Conservation (phyloP, 2,888 invertebrate genomes). For the Eristalis tenax region DNA sequence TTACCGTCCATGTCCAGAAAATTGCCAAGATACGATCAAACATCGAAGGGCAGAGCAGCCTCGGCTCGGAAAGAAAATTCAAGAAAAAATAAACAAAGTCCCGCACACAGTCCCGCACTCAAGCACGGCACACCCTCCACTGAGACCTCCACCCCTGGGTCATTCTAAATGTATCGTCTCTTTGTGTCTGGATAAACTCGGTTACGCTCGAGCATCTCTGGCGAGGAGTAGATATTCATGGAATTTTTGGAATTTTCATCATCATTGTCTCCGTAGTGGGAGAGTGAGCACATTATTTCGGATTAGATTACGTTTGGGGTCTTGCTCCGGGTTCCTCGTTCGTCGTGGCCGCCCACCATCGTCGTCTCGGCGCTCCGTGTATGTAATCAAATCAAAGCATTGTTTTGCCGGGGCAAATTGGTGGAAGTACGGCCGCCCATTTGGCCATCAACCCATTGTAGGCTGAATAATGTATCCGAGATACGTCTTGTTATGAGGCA, state of each 20-base stretch:
- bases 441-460: background rate
- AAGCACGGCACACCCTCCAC: background rate
- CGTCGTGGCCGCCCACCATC: background rate
- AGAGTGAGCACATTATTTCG: constrained; percentile 43
- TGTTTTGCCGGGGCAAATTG: constrained; percentile 58
- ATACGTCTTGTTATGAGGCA: constrained; percentile 57
- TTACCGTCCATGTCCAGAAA: constrained; percentile 51
- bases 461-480: constrained; percentile 14
- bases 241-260: constrained; percentile 60
- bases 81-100: constrained; percentile 8
- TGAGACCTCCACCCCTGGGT: constrained; percentile 27
- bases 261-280: background rate
- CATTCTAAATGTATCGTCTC: constrained; percentile 56
- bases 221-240: constrained; percentile 54
- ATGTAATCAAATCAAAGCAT: constrained; percentile 66
- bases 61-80: background rate
- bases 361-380: background rate
- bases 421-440: constrained; percentile 36
- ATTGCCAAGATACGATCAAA: constrained; percentile 62
- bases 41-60: constrained; percentile 13
- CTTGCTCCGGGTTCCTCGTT: background rate
- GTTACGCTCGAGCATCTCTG: constrained; percentile 33
- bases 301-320: constrained; percentile 61
- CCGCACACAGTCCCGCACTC: background rate
- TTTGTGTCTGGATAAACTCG: constrained; percentile 41